Evolutionary conservation across 2,888 invertebrate species (phyloP), one percentile per base, ranked within the genome.

Genomic region (Calliopum simillimum): DNA sequence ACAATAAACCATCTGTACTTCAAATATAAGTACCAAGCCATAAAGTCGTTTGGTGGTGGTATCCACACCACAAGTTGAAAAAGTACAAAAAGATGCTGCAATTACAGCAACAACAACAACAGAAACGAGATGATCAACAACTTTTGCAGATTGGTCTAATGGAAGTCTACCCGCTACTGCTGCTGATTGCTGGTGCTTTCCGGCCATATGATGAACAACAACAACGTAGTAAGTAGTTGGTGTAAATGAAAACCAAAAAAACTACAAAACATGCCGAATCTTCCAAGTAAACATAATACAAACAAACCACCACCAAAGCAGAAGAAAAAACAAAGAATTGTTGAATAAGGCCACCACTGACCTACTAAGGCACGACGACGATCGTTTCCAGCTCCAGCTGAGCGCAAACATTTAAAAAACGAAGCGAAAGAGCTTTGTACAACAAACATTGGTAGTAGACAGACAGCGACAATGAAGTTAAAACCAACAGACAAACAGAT

Each of bases 291-390:
- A 41, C 12, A 59, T n/a, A n/a, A n/a, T n/a, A n/a, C 41, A 41
- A 49, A 49, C 19, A 49, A 12, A 19, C n/a, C n/a, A n/a, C n/a
- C 19, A 49, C n/a, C 55, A 19, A 64, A 33, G 16, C 13, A 25
- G 14, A 63, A 51, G 33, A 49, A 55, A 46, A 44, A 44, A 55
- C n/a, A 44, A 66, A 56, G 66, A 11, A 5, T 4, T n/a, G 56
- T n/a, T 46, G 16, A 43, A 73, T 68, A 75, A 70, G 70, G 73
- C 73, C 74, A 76, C 76, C 75, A 76, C 76, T 76, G 76, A 77
- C 76, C 76, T 77, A 77, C 75, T 77, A 76, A 73, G 68, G 70
- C 62, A 33, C 44, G 66, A n/a, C 55, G 55, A n/a, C 44, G 55
- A 55, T 21, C 55, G 65, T 44, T 55, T 4, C 19, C 65, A 53